phyloP scores from a whole-genome alignment of 2,888 invertebrate genomes.

The Drosophila stalkeri region DNA sequence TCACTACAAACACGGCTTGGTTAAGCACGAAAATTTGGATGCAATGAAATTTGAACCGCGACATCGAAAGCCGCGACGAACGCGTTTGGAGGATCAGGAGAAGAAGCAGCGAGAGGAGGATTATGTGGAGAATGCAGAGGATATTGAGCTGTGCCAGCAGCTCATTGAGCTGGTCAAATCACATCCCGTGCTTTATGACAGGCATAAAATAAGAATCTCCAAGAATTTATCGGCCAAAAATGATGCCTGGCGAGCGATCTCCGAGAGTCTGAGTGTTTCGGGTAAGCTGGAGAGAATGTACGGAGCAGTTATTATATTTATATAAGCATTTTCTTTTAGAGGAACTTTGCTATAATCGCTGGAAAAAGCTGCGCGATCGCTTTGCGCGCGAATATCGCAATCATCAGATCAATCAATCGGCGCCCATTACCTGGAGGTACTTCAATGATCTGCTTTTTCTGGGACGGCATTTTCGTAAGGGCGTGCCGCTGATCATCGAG shows the following conservation, averaged over 20 bases:
- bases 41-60: constrained; percentile 73
- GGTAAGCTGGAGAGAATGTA: constrained; percentile 48
- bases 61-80: constrained; percentile 43
- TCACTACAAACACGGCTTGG: constrained; percentile 81
- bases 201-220: constrained; percentile 79
- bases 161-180: constrained; percentile 77
- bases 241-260: constrained; percentile 78
- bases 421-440: constrained; percentile 76
- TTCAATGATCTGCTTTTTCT: constrained; percentile 77
- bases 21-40: constrained; percentile 66
- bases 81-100: constrained; percentile 32
- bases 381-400: constrained; percentile 81
- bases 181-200: constrained; percentile 79
- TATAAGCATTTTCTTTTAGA: constrained; percentile 48
- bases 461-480: constrained; percentile 76
- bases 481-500: constrained; percentile 66
- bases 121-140: constrained; percentile 54
- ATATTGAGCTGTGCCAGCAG: constrained; percentile 68
- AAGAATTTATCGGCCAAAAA: constrained; percentile 81
- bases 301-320: too few relatives aligned
- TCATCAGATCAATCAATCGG: constrained; percentile 65
- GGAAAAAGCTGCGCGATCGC: constrained; percentile 81
- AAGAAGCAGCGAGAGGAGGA: constrained; percentile 41
- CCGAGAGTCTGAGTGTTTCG: constrained; percentile 70
- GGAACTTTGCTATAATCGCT: constrained; percentile 78